Evolutionary conservation across 2,113 vertebrate genomes (phyloP).

Genomic region (Hyperoodon ampullatus): DNA sequence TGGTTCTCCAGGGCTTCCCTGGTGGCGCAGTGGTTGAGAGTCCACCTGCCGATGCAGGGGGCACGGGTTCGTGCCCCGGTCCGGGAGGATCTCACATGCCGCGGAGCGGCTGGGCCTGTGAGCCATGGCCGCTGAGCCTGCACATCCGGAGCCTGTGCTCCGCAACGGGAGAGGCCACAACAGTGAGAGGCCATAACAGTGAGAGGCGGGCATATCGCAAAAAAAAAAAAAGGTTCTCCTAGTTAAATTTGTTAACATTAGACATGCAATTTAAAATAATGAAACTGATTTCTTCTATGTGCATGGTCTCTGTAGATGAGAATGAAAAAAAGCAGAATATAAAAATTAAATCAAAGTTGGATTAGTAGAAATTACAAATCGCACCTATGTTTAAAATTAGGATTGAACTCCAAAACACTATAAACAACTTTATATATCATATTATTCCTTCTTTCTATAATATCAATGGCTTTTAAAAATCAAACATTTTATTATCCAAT

Average conservation of each 20-base stretch:
- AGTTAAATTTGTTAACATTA: neutral
- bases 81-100: no score
- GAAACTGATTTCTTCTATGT: neutral
- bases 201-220: no score
- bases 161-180: no score
- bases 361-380: neutral
- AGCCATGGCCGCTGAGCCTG: no score
- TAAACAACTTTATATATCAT: neutral
- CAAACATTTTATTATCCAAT: neutral
- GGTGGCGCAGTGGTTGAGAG: no score
- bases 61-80: no score
- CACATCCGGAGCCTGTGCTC: no score
- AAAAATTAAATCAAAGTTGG: neutral
- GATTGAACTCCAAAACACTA: neutral
- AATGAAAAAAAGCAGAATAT: neutral
- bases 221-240: neutral
- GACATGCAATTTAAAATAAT: slow-evolving; percentile 12
- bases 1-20: neutral
- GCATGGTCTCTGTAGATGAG: neutral
- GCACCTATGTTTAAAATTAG: neutral
- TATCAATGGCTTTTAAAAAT: slow-evolving; percentile 26
- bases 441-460: neutral
- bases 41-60: no score
- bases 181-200: no score
- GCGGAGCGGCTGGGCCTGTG: no score